Percentiles rank a stretch among this genome's conserved stretches.
Conservation (phyloP, 2,888 invertebrate genomes). For the Icerya purchasi region DNA sequence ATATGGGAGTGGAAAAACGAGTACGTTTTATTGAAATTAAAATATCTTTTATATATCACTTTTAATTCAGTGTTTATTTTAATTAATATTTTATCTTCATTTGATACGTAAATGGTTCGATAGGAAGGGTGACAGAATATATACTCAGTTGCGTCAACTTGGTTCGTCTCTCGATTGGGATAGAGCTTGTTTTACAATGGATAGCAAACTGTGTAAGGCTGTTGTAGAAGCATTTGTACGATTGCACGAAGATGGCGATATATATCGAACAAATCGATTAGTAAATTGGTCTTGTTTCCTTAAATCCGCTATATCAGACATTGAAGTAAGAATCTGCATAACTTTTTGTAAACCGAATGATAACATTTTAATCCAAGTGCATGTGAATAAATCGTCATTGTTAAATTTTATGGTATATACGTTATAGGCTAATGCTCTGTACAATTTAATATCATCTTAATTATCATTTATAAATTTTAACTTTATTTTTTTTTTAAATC, state of each 20-base stretch:
- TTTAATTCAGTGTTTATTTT: not conserved
- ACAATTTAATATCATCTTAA: too few species aligned
- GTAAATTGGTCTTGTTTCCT: slow-evolving; percentile 98
- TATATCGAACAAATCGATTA: slow-evolving; percentile 79
- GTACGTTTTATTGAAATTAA: too few species aligned
- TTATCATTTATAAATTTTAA: too few species aligned
- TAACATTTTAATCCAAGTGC: too few species aligned
- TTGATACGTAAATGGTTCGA: slow-evolving; percentile 12
- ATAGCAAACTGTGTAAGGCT: slow-evolving; percentile 61
- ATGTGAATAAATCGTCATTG: too few species aligned
- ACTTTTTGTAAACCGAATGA: not conserved
- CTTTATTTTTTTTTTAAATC: too few species aligned
- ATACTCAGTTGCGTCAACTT: slow-evolving; percentile 64
- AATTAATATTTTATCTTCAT: not conserved
- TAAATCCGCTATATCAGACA: slow-evolving; percentile 94
- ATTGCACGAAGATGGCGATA: slow-evolving; percentile 64
- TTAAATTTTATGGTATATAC: too few species aligned
- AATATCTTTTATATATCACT: slow-evolving; percentile 5
- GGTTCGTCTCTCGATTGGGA: slow-evolving; percentile 93
- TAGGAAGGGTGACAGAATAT: slow-evolving; percentile 46
- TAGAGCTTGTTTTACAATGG: slow-evolving; percentile 89
- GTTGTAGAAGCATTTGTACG: slow-evolving; percentile 88
- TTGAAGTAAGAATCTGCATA: slow-evolving; percentile 41
- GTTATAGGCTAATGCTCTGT: too few species aligned
- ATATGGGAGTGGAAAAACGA: slow-evolving; percentile 93